phyloP scores from a whole-genome alignment of 2,113 vertebrate species.

The Melozone crissalis region DNA sequence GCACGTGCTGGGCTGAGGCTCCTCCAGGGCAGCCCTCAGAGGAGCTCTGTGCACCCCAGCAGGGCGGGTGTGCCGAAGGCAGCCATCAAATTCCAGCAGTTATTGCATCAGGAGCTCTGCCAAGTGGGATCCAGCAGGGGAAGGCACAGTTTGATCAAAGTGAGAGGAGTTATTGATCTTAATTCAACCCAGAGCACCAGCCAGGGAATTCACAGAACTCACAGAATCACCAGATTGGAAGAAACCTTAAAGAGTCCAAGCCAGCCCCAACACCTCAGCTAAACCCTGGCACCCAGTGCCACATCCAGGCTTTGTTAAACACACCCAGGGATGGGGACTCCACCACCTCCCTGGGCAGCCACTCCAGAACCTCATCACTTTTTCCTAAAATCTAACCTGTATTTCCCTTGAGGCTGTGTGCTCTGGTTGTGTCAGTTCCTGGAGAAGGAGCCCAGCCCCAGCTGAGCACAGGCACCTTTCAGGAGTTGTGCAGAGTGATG shows the following conservation, averaged over 20 bases:
- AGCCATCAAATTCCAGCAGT: not conserved
- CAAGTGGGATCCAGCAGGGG: not conserved
- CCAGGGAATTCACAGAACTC: not conserved
- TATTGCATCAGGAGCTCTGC: not conserved
- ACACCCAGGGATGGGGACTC: not conserved
- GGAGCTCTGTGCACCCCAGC: not conserved
- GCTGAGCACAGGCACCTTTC: not conserved
- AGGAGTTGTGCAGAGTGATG: not conserved
- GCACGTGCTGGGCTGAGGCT: not conserved
- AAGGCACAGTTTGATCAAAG: not conserved
- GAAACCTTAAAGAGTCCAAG: not conserved
- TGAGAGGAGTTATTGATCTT: not conserved
- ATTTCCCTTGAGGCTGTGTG: not conserved
- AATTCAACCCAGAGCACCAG: not conserved
- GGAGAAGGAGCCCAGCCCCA: not conserved
- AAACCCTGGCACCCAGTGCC: not conserved
- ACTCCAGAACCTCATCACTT: not conserved
- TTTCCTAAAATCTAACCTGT: not conserved
- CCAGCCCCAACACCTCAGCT: not conserved
- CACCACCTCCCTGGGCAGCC: not conserved
- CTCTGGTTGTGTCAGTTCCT: not conserved
- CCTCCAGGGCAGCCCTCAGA: not conserved
- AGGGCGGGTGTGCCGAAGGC: accelerated
- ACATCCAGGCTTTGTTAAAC: not conserved
- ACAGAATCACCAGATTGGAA: not conserved